Conservation (phyloP, 2,888 invertebrate species). For the Lasioglossum zephyrum region DNA sequence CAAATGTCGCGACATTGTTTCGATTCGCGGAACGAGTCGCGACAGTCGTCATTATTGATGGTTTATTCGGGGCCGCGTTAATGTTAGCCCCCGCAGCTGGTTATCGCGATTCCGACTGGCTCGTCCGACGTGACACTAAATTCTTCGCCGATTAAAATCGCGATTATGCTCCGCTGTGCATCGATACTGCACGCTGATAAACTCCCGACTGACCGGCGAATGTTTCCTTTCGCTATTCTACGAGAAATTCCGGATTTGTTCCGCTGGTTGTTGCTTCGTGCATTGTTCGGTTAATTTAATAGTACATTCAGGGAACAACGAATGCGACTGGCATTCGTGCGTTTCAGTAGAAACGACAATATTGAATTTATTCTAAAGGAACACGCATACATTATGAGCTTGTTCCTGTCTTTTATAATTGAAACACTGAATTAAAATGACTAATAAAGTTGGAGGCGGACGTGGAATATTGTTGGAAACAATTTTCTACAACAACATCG, state of each 20-base stretch:
- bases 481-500: too few species aligned
- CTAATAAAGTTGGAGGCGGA: not conserved
- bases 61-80: conserved; percentile 41
- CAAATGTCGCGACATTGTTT: conserved; percentile 59
- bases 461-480: too few species aligned
- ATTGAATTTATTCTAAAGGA: not conserved
- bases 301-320: not conserved
- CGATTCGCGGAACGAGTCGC: conserved; percentile 41
- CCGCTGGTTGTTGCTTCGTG: too few species aligned
- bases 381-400: not conserved
- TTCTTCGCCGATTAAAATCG: conserved; percentile 5
- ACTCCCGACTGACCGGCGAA: not conserved
- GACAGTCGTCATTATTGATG: conserved; percentile 44
- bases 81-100: conserved; percentile 1
- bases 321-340: not conserved
- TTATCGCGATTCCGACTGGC: not conserved
- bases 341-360: too few species aligned
- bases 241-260: not conserved
- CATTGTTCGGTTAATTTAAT: not conserved
- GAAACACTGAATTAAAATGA: not conserved
- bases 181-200: not conserved
- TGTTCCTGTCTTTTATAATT: too few species aligned
- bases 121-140: not conserved
- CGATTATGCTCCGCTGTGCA: not conserved
- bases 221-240: not conserved